These are phyloP conservation scores for Watsonalla cultraria DNA, from an alignment of 2,888 invertebrate genomes.

Conservation along the genomic window DNA sequence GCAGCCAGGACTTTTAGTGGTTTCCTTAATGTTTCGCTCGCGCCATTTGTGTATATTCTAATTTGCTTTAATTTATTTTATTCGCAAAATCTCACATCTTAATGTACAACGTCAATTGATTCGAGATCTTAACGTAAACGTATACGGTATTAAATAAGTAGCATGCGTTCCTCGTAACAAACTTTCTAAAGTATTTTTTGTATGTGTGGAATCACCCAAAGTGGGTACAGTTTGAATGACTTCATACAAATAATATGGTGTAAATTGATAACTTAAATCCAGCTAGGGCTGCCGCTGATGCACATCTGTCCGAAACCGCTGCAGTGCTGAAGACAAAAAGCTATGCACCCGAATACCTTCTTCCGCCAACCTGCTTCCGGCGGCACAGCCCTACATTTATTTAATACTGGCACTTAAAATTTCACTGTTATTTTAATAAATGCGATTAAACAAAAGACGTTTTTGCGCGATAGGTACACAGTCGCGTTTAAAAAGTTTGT, in stretches of 20 bases:
- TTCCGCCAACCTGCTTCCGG: conserved; percentile 70
- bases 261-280: background rate
- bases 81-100: background rate
- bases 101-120: background rate
- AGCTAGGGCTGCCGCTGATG: background rate
- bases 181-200: too few relatives aligned
- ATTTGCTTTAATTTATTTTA: background rate
- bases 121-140: background rate
- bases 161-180: too few relatives aligned
- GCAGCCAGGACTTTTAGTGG: conserved; percentile 30
- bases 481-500: too few relatives aligned
- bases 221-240: background rate
- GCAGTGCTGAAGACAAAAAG: conserved; percentile 46
- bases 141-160: too few relatives aligned
- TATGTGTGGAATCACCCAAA: background rate
- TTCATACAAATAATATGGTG: background rate
- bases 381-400: conserved; percentile 12
- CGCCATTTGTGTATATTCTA: conserved; percentile 7
- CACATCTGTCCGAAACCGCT: conserved; percentile 34
- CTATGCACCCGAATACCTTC: conserved; percentile 46
- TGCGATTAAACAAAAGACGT: too few relatives aligned
- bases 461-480: too few relatives aligned
- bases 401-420: too few relatives aligned
- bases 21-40: conserved; percentile 19
- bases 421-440: too few relatives aligned